Conservation (phyloP, 2,888 invertebrate genomes). For the Campoplex capitator region DNA sequence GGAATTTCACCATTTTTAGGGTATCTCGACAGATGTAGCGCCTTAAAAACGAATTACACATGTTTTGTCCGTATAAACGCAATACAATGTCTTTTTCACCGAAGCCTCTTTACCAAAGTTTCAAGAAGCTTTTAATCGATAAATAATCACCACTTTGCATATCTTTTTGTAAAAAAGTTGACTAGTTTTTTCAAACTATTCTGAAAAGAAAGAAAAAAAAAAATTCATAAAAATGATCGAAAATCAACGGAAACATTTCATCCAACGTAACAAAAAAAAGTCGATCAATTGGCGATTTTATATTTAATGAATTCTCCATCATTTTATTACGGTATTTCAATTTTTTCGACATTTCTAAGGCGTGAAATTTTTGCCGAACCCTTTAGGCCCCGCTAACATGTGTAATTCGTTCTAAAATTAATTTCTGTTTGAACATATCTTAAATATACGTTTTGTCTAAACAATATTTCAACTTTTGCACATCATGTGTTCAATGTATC, state of each 20-base stretch:
- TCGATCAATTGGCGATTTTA: too few relatives aligned
- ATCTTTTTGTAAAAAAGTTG: neutral
- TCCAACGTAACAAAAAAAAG: neutral
- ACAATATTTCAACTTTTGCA: conserved; percentile 60
- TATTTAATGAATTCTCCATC: neutral
- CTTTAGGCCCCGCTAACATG: neutral
- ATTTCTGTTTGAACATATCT: conserved; percentile 30
- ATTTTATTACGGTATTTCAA: neutral
- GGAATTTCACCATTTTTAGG: too few relatives aligned
- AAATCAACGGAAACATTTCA: neutral
- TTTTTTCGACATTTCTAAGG: neutral
- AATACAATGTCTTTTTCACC: neutral
- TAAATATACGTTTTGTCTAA: conserved; percentile 65
- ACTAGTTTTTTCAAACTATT: too few relatives aligned
- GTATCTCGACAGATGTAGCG: too few relatives aligned
- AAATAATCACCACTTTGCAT: neutral
- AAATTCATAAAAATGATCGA: too few relatives aligned
- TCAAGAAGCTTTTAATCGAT: neutral
- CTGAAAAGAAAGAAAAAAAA: too few relatives aligned
- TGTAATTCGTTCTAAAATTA: neutral
- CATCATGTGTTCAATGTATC: conserved; percentile 73
- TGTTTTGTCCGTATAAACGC: neutral
- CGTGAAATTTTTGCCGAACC: neutral
- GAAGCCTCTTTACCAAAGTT: neutral
- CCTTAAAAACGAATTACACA: neutral